These are phyloP conservation scores for Pristis pectinata DNA, from an alignment of 2,797 vertebrate genomes.

Conservation along the genomic window DNA sequence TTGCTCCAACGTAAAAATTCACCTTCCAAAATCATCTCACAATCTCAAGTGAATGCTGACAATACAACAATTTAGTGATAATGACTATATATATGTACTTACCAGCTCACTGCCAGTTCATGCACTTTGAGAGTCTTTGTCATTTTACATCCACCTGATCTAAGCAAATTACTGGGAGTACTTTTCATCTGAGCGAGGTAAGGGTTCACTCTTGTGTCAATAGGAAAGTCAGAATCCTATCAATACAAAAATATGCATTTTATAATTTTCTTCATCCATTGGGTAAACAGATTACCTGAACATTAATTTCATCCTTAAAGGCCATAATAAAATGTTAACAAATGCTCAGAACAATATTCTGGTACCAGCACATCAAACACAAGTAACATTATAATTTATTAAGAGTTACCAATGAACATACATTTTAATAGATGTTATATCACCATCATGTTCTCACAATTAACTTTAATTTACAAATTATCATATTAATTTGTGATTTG, in stretches of 20 bases:
- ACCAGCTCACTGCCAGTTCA: constrained; percentile 41
- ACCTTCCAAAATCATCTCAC: not conserved
- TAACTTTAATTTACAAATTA: not conserved
- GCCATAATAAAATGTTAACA: not conserved
- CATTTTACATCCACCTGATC: constrained; percentile 42
- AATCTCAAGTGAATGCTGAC: not conserved
- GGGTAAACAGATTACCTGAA: not conserved
- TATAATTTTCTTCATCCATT: not conserved
- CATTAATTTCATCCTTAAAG: not conserved
- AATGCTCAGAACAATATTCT: not conserved
- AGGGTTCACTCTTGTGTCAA: constrained; percentile 43
- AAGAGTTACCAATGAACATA: not conserved
- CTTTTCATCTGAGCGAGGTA: constrained; percentile 45
- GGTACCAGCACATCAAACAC: not conserved
- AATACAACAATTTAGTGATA: not conserved
- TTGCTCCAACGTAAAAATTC: not conserved
- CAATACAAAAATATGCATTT: not conserved
- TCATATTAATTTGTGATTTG: not conserved
- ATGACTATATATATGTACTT: not conserved
- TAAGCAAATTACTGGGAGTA: constrained; percentile 38
- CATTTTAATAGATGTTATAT: not conserved
- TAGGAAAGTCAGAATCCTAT: constrained; percentile 50
- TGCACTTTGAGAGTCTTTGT: constrained; percentile 48
- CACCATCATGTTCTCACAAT: not conserved
- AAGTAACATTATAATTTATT: not conserved